A percentile compares a stretch with the other conserved stretches of the same genome.
phyloP scores from a whole-genome alignment of 2,113 vertebrate genomes.

The Bubo scandiacus region DNA sequence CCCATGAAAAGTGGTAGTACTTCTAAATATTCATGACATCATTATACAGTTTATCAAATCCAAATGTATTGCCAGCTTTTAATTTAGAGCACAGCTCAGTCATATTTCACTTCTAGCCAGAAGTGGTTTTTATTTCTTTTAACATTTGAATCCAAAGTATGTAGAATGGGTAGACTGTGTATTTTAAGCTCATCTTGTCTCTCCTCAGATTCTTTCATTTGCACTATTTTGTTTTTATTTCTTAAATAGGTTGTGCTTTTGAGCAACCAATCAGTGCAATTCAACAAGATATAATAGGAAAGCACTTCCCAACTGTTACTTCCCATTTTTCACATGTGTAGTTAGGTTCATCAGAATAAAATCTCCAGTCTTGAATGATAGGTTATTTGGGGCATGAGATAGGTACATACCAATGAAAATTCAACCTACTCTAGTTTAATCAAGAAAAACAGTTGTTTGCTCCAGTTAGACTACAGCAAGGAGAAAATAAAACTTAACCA shows the following conservation, averaged over 20 bases:
- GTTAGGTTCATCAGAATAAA: not conserved
- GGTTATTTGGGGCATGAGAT: not conserved
- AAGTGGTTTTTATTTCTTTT: not conserved
- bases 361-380: not conserved
- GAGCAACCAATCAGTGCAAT: constrained; percentile 33
- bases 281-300: constrained; percentile 23
- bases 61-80: constrained; percentile 29
- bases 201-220: not conserved
- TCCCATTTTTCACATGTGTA: not conserved
- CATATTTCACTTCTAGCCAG: not conserved
- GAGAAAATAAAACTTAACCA: not conserved
- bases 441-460: not conserved
- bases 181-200: not conserved
- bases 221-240: not conserved
- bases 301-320: not conserved
- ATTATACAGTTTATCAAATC: constrained; percentile 1
- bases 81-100: constrained; percentile 7
- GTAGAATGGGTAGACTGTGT: not conserved
- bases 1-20: not conserved
- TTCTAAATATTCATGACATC: constrained; percentile 44
- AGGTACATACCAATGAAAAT: not conserved
- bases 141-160: not conserved
- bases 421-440: not conserved
- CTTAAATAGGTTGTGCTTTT: constrained; percentile 22
- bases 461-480: not conserved